phyloP scores from a whole-genome alignment of 2,113 vertebrate genomes.

The Halichoeres trimaculatus region DNA sequence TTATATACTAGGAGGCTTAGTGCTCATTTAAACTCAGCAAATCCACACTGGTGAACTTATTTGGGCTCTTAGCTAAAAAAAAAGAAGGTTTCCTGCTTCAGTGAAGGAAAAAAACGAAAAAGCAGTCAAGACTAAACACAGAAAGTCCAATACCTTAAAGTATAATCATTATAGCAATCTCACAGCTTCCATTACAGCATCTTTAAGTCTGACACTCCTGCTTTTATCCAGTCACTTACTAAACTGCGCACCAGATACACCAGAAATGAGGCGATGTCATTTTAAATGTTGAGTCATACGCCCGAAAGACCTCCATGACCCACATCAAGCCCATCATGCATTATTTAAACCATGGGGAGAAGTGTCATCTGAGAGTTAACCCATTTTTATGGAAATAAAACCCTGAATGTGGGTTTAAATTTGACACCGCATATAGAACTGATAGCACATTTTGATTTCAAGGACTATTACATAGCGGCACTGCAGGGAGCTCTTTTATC shows the following conservation, averaged over 20 bases:
- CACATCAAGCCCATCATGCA: slow-evolving; percentile 49
- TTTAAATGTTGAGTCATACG: slow-evolving; percentile 47
- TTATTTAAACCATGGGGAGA: slow-evolving; percentile 51
- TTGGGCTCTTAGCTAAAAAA: slow-evolving; percentile 25
- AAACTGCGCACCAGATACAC: slow-evolving; percentile 20
- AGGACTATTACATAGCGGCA: slow-evolving; percentile 46
- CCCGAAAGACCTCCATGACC: slow-evolving; percentile 53
- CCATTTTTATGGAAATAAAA: slow-evolving; percentile 50
- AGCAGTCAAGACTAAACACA: slow-evolving; percentile 30
- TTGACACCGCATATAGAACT: slow-evolving; percentile 1
- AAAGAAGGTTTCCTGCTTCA: slow-evolving; percentile 35
- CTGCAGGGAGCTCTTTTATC: slow-evolving; percentile 34
- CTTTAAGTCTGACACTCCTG: slow-evolving; percentile 35
- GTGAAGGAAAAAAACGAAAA: slow-evolving; percentile 37
- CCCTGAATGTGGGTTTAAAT: slow-evolving; percentile 18
- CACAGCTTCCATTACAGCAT: slow-evolving; percentile 32
- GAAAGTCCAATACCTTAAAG: slow-evolving; percentile 39
- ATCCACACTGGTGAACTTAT: slow-evolving; percentile 43
- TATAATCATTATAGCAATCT: slow-evolving; percentile 48
- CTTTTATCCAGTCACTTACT: slow-evolving; percentile 34
- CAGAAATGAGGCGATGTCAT: slow-evolving; percentile 35
- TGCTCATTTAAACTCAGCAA: slow-evolving; percentile 40
- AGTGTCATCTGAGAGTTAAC: slow-evolving; percentile 42
- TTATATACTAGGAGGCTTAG: slow-evolving; percentile 37
- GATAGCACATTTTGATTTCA: slow-evolving; percentile 47